These are phyloP conservation scores for Sinhomidia bicolor DNA, from an alignment of 2,888 invertebrate genomes.

Conservation along the genomic window DNA sequence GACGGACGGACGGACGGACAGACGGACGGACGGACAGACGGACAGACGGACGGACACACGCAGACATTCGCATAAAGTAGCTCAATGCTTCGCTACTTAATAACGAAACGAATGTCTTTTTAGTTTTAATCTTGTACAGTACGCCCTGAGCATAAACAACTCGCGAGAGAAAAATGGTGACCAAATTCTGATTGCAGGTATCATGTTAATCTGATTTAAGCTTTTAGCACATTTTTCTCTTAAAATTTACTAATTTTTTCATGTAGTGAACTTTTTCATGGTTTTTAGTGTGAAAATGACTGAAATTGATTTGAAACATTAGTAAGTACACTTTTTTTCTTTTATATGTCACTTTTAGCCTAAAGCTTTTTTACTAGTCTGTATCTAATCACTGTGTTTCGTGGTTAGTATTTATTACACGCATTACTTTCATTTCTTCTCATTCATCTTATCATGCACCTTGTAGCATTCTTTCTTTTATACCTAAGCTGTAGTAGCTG, in stretches of 20 bases:
- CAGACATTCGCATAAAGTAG: no score
- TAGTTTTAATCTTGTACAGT: background rate
- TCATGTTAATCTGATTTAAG: slow-evolving; percentile 9
- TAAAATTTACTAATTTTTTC: background rate
- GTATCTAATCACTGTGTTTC: slow-evolving; percentile 19
- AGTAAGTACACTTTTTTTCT: background rate
- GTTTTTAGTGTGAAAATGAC: slow-evolving; percentile 36
- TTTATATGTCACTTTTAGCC: background rate
- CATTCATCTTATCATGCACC: background rate
- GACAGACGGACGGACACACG: no score
- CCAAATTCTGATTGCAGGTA: background rate
- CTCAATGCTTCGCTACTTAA: no score
- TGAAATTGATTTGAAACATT: slow-evolving; percentile 32
- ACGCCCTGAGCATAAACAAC: background rate
- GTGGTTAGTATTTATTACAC: slow-evolving; percentile 7
- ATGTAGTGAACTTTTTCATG: background rate
- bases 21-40: no score
- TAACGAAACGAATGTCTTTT: no score
- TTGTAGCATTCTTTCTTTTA: background rate
- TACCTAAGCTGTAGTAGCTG: no score
- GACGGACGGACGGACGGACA: no score
- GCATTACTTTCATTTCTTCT: background rate
- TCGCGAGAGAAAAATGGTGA: background rate
- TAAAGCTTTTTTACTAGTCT: slow-evolving; percentile 1
- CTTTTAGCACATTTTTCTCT: slow-evolving; percentile 47